Evolutionary conservation across 2,888 invertebrate species (phyloP).

Genomic region (Mamestra brassicae): DNA sequence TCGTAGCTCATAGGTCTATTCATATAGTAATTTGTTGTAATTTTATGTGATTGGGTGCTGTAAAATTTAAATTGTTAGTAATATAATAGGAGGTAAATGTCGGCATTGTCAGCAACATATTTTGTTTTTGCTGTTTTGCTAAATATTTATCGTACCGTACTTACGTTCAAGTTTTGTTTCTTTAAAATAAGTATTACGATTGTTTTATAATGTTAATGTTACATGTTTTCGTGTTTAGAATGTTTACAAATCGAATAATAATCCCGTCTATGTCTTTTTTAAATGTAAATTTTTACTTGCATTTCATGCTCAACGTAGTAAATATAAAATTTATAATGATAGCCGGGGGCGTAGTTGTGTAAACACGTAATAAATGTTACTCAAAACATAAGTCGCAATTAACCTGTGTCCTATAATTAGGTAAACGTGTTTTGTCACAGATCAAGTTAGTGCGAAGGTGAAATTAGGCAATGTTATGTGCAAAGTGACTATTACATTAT

Average conservation of each 20-base stretch:
- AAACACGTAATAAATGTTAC: constrained; percentile 47
- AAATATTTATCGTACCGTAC: neutral
- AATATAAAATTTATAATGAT: constrained; percentile 27
- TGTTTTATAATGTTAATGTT: neutral
- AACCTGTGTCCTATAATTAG: constrained; percentile 58
- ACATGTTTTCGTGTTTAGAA: neutral
- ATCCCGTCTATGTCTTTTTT: neutral
- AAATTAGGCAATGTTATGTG: constrained; percentile 56
- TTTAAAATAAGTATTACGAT: too few relatives aligned
- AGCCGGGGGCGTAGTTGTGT: constrained; percentile 39
- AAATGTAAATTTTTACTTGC: neutral
- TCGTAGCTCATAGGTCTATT: constrained; percentile 28
- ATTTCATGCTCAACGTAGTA: constrained; percentile 1
- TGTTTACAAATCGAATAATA: neutral
- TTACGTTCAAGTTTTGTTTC: neutral
- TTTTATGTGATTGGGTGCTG: constrained; percentile 32
- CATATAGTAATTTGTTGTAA: constrained; percentile 24
- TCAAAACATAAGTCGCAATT: constrained; percentile 54
- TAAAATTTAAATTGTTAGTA: constrained; percentile 17
- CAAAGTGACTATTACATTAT: constrained; percentile 39
- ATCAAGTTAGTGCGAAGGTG: constrained; percentile 66
- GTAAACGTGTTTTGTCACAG: constrained; percentile 64
- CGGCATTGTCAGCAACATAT: neutral
- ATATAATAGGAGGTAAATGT: constrained; percentile 21
- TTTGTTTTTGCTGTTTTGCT: constrained; percentile 3